Conservation (phyloP, 2,797 vertebrate genomes). For the Catamblyrhynchus diadema region DNA sequence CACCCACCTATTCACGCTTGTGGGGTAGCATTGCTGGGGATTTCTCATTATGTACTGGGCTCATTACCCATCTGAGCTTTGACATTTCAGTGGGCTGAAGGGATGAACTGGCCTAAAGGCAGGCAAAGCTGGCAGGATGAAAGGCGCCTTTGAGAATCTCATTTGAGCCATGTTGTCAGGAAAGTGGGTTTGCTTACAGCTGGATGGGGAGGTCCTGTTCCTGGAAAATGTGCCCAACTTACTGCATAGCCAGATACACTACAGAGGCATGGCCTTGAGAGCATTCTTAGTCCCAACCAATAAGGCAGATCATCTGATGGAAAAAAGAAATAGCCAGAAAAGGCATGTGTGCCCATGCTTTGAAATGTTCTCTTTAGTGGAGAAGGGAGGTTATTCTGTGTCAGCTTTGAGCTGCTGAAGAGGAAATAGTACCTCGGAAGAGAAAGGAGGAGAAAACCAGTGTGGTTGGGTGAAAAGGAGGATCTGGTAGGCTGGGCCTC, state of each 20-base stretch:
- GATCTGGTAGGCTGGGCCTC: neutral
- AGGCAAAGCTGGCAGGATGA: constrained; percentile 20
- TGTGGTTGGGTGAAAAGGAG: neutral
- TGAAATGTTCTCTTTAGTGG: neutral
- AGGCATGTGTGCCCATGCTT: neutral
- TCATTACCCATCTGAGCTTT: constrained; percentile 24
- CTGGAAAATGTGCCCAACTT: constrained; percentile 1
- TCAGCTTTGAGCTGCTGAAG: neutral
- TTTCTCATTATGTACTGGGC: neutral
- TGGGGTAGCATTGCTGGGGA: neutral
- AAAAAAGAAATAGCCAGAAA: neutral
- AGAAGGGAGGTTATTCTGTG: neutral
- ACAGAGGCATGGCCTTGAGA: neutral
- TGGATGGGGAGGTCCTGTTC: neutral
- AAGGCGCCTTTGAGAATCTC: constrained; percentile 48
- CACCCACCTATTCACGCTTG: neutral
- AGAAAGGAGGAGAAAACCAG: neutral
- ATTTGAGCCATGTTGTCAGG: neutral
- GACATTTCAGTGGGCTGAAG: constrained; percentile 58
- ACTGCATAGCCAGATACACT: neutral
- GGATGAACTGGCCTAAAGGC: constrained; percentile 12
- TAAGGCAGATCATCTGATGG: neutral
- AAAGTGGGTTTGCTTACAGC: neutral
- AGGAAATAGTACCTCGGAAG: neutral
- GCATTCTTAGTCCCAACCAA: neutral